Evolutionary conservation across 64 coral and sea anemone species (phyloP), one percentile per base, ranked within the genome.

Genomic region (Trachythela sp.): DNA sequence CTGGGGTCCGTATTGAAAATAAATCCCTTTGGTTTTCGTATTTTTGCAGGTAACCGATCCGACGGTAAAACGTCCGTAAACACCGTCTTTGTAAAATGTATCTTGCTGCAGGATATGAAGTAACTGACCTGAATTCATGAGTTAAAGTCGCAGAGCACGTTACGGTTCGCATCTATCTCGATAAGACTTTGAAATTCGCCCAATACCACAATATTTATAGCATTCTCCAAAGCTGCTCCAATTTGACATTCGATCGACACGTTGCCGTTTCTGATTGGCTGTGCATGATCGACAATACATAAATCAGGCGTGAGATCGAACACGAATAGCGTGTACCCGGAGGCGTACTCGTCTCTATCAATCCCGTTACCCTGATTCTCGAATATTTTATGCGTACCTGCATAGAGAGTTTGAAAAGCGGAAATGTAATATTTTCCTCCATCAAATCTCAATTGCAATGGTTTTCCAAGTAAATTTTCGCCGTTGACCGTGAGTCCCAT

Each of bases 241-340:
- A 89, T 77, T 34, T 89, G 64, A 35, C 77, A 43, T 27, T 72
- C 58, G 24, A 75, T 18, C 24, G 15, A 38, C 9, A 88, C 58
- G 35, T 88, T 88, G 22, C 87, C 87, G 22, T 75, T 33, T 8
- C 40, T 30, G 14, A 59, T 43, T 39, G 36, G 58, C 8, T 88
- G 29, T 18, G 70, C 15, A 71, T 70, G 56, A 88, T n/a, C 27
- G 13, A 36, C 40, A 41, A 35, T 24, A 40, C 64, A 67, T 29
- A 88, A 22, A 37, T 89, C 88, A 29, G 67, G 67, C 24, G 77
- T 85, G 20, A 90, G 84, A 85, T 90, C 89, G 80, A 85, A 90
- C 34, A 37, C 89, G 7, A 59, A 43, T 15, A 90, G 40, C 11
- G 32, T 51, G 29, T 58, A 90, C 9, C 89, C 89, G 27, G 13